Conservation (phyloP, 2,113 vertebrate genomes). For the Lepidothrix coronata region DNA sequence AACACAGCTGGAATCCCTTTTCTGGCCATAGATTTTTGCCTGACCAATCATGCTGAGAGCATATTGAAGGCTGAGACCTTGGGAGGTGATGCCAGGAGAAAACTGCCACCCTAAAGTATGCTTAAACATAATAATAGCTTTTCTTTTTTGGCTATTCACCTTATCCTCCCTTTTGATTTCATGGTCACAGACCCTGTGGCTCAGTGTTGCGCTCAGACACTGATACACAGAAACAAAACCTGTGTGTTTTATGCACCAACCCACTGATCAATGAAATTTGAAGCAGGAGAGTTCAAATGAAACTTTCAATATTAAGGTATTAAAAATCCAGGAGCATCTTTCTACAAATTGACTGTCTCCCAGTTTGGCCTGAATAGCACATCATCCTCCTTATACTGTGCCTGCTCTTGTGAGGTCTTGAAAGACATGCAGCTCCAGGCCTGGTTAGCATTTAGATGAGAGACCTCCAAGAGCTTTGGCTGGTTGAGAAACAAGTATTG, state of each 20-base stretch:
- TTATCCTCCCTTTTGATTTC: background rate
- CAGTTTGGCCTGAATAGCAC: fast-evolving
- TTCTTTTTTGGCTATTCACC: background rate
- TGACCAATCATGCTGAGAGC: background rate
- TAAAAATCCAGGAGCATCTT: background rate
- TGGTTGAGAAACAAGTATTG: conserved; percentile 13
- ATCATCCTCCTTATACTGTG: background rate
- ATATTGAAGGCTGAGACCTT: background rate
- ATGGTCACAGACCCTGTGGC: background rate
- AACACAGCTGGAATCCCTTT: background rate
- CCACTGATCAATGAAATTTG: background rate
- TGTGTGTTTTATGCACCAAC: background rate
- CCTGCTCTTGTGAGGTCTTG: conserved; percentile 9
- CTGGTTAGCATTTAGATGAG: background rate
- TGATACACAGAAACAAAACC: background rate
- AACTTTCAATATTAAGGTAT: background rate
- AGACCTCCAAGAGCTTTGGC: conserved; percentile 13
- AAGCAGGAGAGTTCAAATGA: background rate
- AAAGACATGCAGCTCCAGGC: background rate
- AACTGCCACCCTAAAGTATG: background rate
- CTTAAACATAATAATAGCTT: background rate
- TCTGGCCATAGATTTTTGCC: background rate
- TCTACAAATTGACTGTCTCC: background rate
- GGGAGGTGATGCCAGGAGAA: background rate
- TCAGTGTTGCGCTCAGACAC: background rate